These are phyloP conservation scores for Sipha flava DNA, from an alignment of 1,140 invertebrate genomes.

Conservation along the genomic window DNA sequence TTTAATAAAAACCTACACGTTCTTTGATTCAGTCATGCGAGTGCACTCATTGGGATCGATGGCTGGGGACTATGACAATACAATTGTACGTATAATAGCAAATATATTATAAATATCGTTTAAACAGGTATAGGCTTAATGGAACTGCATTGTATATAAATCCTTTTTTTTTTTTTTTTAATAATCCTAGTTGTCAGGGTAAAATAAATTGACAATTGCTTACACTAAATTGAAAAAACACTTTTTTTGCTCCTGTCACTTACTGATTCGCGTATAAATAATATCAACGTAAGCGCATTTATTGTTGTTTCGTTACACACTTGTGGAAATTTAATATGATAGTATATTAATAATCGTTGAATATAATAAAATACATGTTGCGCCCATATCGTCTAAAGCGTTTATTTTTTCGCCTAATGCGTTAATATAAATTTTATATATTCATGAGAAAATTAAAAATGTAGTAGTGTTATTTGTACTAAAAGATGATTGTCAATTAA, in stretches of 20 bases:
- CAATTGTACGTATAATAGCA: not conserved
- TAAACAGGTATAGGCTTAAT: not conserved
- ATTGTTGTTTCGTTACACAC: no score
- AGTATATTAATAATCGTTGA: no score
- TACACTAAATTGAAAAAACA: not conserved
- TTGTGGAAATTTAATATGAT: no score
- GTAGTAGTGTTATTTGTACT: no score
- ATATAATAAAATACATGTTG: no score
- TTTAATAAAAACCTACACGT: not conserved
- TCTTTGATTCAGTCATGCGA: not conserved
- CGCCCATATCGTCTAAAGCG: no score
- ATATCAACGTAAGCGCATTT: no score
- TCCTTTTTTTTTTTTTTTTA: not conserved
- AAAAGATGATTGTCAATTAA: no score
- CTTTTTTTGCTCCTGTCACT: not conserved
- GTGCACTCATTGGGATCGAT: not conserved
- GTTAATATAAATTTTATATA: no score
- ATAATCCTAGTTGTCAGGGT: not conserved
- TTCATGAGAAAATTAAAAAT: no score
- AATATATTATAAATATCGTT: not conserved
- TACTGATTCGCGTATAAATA: not conserved
- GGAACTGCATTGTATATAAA: no score
- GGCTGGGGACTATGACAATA: not conserved
- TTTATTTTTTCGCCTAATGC: no score
- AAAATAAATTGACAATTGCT: not conserved